These are phyloP conservation scores for Eupithecia inturbata DNA, from an alignment of 2,888 invertebrate genomes.

Conservation along the genomic window DNA sequence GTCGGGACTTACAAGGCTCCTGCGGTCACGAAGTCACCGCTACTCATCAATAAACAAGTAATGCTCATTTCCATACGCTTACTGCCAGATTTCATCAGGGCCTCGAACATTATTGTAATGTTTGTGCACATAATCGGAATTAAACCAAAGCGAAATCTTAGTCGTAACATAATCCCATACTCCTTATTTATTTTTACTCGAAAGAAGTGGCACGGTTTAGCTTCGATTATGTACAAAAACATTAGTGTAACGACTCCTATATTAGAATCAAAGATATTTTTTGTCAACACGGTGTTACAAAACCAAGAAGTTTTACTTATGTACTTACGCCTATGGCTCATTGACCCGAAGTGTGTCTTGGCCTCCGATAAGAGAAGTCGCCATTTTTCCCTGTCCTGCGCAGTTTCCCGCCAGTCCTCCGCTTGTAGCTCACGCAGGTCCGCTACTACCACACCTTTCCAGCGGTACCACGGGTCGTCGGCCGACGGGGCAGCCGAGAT, in stretches of 20 bases:
- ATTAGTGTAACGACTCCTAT: neutral
- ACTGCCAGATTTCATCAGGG: neutral
- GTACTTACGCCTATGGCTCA: no score
- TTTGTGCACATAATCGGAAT: neutral
- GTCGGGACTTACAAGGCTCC: slow-evolving; percentile 66
- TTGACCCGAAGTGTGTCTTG: no score
- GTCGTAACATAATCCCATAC: neutral
- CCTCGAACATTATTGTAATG: neutral
- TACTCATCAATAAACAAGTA: slow-evolving; percentile 73
- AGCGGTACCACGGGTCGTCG: no score
- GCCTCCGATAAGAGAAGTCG: no score
- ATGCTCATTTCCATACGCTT: slow-evolving; percentile 13
- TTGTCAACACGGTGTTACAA: neutral
- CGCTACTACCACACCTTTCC: no score
- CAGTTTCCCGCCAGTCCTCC: no score
- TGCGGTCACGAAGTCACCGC: slow-evolving; percentile 48
- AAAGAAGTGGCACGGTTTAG: neutral
- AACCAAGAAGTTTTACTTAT: no score
- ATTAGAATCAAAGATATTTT: neutral
- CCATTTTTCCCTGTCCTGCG: no score
- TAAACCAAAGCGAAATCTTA: neutral
- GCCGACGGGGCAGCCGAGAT: no score
- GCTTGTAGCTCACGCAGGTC: no score
- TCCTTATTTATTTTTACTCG: neutral
- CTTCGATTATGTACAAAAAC: neutral